These are phyloP conservation scores for Brachystomella parvula DNA, from an alignment of 1,140 invertebrate species.

Conservation along the genomic window DNA sequence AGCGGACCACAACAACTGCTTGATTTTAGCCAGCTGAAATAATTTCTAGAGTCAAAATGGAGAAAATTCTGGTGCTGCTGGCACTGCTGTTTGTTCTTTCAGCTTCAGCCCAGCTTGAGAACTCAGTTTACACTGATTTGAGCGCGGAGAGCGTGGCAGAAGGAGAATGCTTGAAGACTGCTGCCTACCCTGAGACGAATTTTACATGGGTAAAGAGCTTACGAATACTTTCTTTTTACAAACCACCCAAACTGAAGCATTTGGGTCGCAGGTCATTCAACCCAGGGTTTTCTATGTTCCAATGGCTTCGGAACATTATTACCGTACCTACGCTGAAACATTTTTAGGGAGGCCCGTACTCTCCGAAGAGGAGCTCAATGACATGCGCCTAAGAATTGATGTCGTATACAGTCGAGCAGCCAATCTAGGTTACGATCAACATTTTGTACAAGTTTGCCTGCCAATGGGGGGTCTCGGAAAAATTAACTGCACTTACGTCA, in stretches of 20 bases:
- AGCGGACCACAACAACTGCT: too few species aligned
- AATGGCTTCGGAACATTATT: background rate
- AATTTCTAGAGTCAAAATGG: background rate
- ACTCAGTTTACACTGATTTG: background rate
- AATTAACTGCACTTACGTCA: background rate
- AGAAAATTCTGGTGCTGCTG: background rate
- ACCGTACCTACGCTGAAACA: background rate
- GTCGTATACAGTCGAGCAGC: background rate
- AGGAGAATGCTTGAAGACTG: background rate
- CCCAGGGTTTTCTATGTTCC: background rate
- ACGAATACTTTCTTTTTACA: too few species aligned
- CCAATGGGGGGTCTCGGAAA: background rate
- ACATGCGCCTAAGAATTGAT: background rate
- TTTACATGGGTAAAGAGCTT: background rate
- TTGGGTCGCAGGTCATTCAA: background rate
- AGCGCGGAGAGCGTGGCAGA: background rate
- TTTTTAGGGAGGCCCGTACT: background rate
- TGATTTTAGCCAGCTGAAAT: too few species aligned
- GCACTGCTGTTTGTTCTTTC: background rate
- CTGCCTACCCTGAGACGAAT: background rate
- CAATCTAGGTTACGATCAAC: background rate
- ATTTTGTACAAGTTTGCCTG: background rate
- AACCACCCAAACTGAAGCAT: too few species aligned
- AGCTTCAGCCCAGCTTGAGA: background rate
- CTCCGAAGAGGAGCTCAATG: background rate